phyloP scores from a whole-genome alignment of 2,797 vertebrate genomes.

The Fratercula arctica region DNA sequence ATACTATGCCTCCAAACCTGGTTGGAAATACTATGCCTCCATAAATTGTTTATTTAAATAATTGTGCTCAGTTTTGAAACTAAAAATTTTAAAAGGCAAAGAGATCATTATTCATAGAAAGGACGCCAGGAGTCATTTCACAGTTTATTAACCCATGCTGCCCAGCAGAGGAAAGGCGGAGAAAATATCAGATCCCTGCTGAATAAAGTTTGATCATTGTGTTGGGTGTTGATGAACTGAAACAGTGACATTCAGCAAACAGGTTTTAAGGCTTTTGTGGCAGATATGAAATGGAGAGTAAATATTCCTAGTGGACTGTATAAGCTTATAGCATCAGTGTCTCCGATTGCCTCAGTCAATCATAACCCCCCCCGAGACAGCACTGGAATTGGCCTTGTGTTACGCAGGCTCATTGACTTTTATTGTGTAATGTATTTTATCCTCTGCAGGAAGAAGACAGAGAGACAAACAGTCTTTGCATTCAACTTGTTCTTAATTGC shows the following conservation, averaged over 20 bases:
- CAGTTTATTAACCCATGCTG: not conserved
- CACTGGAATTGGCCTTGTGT: not conserved
- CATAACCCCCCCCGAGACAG: constrained; percentile 10
- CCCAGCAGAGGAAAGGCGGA: not conserved
- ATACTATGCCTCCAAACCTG: not conserved
- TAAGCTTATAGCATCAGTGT: constrained; percentile 32
- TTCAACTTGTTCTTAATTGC: constrained; percentile 1
- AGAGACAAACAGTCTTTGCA: not conserved
- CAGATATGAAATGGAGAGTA: constrained; percentile 57
- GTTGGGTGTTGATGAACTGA: constrained; percentile 42
- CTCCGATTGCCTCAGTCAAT: constrained; percentile 56
- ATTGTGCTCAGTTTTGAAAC: constrained; percentile 10
- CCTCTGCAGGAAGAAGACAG: constrained; percentile 14
- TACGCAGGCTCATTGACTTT: constrained; percentile 58
- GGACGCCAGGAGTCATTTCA: not conserved
- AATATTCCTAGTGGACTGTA: constrained; percentile 49
- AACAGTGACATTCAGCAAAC: constrained; percentile 38
- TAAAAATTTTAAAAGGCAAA: not conserved
- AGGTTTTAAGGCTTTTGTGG: constrained; percentile 56
- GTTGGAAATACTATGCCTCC: not conserved
- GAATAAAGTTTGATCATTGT: not conserved
- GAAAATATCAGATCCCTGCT: not conserved
- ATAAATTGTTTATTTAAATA: not conserved
- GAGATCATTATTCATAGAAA: not conserved
- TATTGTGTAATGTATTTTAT: constrained; percentile 49